Conservation (phyloP, 2,888 invertebrate species). For the Xylophagus ater region DNA sequence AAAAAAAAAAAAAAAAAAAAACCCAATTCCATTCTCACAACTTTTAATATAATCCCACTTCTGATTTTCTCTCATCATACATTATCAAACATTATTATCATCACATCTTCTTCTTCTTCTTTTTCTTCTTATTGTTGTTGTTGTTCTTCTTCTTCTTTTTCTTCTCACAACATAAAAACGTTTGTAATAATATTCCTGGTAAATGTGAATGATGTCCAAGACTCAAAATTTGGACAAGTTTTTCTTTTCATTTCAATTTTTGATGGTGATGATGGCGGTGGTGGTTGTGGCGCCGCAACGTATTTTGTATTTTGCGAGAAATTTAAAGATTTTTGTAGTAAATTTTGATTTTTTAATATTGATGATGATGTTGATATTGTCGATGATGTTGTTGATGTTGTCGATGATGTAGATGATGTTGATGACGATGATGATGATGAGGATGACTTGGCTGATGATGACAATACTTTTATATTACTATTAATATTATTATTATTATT, state of each 20-base stretch:
- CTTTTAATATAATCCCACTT: too few relatives aligned
- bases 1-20: too few relatives aligned
- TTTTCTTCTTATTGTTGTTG: too few relatives aligned
- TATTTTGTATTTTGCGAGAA: not conserved
- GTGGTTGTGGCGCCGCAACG: slow-evolving; percentile 11
- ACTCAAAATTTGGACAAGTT: slow-evolving; percentile 36
- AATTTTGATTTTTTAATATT: slow-evolving; percentile 26
- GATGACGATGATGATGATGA: slow-evolving; percentile 12
- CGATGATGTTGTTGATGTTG: slow-evolving; percentile 25
- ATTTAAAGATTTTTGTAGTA: slow-evolving; percentile 23
- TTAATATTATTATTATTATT: not conserved
- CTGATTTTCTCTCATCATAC: too few relatives aligned
- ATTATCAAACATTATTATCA: too few relatives aligned
- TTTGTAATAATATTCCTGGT: too few relatives aligned
- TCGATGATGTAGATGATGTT: not conserved
- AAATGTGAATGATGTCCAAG: too few relatives aligned
- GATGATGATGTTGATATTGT: slow-evolving; percentile 20
- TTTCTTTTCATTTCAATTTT: too few relatives aligned
- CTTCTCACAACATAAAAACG: too few relatives aligned
- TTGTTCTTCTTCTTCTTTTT: too few relatives aligned
- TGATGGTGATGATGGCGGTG: slow-evolving; percentile 18
- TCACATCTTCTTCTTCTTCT: too few relatives aligned
- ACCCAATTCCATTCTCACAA: too few relatives aligned
- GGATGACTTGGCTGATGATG: not conserved
- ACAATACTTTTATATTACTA: slow-evolving; percentile 2